phyloP scores from a whole-genome alignment of 2,113 vertebrate species.

The Mustela nigripes region DNA sequence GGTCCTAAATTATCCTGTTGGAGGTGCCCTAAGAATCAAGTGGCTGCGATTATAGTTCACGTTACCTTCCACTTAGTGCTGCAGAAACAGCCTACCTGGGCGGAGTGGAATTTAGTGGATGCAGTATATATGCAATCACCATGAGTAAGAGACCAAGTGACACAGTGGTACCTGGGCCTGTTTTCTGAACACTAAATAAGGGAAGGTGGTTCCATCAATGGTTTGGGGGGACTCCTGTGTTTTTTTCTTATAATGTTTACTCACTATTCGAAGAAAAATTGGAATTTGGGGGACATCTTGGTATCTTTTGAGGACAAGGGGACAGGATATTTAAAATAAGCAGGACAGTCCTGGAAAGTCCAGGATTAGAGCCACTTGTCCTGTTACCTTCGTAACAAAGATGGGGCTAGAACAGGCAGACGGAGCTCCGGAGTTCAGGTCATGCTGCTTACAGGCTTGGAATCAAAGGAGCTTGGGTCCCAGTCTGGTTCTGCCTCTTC shows the following conservation, averaged over 20 bases:
- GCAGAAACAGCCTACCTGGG: neutral
- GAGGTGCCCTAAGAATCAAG: neutral
- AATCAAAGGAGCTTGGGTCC: neutral
- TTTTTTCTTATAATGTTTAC: neutral
- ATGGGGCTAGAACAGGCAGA: neutral
- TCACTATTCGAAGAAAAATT: neutral
- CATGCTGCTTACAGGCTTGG: neutral
- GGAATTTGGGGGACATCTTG: conserved; percentile 40
- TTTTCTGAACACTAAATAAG: neutral
- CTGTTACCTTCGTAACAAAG: neutral
- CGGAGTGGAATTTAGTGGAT: neutral
- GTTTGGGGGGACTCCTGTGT: neutral
- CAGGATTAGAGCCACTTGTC: neutral
- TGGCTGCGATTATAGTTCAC: neutral
- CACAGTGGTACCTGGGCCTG: neutral
- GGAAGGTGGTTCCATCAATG: neutral
- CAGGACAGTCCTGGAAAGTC: neutral
- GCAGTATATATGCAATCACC: neutral
- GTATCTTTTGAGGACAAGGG: neutral
- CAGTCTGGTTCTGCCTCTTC: neutral
- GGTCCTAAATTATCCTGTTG: neutral
- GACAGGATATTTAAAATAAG: neutral
- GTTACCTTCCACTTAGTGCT: neutral
- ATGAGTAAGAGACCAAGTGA: neutral
- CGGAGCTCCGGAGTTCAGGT: neutral